These are phyloP conservation scores for Elegia similella DNA, from an alignment of 2,888 invertebrate genomes.

Conservation along the genomic window DNA sequence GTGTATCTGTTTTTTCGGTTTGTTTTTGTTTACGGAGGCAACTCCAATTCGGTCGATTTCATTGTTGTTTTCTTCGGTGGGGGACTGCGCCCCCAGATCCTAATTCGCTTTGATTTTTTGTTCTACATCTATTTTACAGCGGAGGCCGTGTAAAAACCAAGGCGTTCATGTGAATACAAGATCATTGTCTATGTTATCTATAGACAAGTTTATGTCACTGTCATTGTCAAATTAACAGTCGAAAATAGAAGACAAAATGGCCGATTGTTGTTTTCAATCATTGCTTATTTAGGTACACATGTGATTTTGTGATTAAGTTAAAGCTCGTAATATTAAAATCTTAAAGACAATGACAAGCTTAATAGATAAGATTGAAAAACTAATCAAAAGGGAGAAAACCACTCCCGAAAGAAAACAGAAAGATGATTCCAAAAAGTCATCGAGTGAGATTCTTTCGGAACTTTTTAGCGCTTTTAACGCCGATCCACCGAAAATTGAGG, in stretches of 20 bases:
- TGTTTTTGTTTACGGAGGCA: too few relatives aligned
- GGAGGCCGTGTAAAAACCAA: too few relatives aligned
- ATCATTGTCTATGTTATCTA: too few relatives aligned
- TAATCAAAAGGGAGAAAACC: constrained; percentile 72
- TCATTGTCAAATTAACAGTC: neutral
- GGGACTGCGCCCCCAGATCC: too few relatives aligned
- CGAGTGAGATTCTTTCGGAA: constrained; percentile 91
- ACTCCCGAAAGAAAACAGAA: constrained; percentile 68
- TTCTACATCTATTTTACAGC: too few relatives aligned
- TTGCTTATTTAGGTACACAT: constrained; percentile 11
- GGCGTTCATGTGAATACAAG: too few relatives aligned
- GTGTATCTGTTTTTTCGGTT: too few relatives aligned
- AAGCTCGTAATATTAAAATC: neutral
- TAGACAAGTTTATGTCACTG: too few relatives aligned
- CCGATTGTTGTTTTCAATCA: constrained; percentile 17
- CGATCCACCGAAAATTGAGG: constrained; percentile 83
- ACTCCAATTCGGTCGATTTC: too few relatives aligned
- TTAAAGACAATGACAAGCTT: constrained; percentile 54
- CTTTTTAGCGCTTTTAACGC: constrained; percentile 90
- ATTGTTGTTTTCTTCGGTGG: too few relatives aligned
- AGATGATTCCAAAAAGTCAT: constrained; percentile 82
- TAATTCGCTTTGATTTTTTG: too few relatives aligned
- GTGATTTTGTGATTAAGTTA: neutral
- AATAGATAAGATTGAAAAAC: constrained; percentile 68
- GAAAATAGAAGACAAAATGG: constrained; percentile 17